Evolutionary conservation across 2,888 invertebrate species (phyloP), one percentile per base, ranked within the genome.

Genomic region (Lepidochitona cinerea): DNA sequence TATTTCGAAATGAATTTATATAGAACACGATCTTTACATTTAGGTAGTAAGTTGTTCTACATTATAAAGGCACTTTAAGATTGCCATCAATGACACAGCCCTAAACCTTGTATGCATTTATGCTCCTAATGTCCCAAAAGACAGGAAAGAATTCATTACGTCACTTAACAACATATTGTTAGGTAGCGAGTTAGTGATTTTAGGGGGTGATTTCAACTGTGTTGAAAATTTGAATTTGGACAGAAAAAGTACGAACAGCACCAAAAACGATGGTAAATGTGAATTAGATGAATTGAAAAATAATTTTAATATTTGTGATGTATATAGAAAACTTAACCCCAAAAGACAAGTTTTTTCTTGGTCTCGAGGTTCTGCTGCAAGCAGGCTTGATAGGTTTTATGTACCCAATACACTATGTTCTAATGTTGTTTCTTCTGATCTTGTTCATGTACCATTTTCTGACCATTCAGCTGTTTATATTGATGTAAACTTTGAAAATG

Each of bases 201-300:
- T 77, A 29, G 36, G 26, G 66, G 76, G 76, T 18, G 76, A 76
- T 66, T 76, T 72, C 68, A 76, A 76, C 67, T 76, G 53, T 70
- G 70, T 76, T 52, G 65, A 65, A 26, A 71, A 74, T 52, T 54
- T 71, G 14, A 14, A 41, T 0, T 54, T 74, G 0, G 72, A 76
- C 29, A 74, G 73, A 66, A 23, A 73, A 23, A 69, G 75, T 29
- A 71, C 71, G 41, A 33, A 36, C 23, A 65, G 71, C n/a, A n/a
- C n/a, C n/a, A 68, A 71, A 32, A 66, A 52, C 23, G 41, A 33
- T 33, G 74, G 59, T 2, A 26, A 66, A 32, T 37, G 68, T 23
- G 68, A 52, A 32, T 70, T 77, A 41, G 66, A 65, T 33, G 18
- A 29, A 1, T 64, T 77, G 33, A 71, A 70, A 35, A 49, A 68